Base-by-base conservation (phyloP, 2,888 invertebrate genomes). In the Brenthis hecate region DNA sequence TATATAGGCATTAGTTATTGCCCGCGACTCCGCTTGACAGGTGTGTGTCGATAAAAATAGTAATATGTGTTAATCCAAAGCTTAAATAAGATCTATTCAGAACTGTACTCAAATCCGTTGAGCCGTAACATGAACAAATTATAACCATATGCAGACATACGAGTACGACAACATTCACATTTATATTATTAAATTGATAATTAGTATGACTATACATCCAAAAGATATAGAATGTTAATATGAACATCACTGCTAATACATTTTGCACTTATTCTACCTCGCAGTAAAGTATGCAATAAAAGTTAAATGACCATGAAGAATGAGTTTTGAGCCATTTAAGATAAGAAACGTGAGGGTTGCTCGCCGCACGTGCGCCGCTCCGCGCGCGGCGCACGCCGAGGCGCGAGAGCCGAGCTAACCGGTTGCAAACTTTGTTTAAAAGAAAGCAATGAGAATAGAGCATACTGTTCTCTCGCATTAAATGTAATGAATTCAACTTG, bases 301-400 rank as follows among this genome's bases (percentile, higher is more conserved):
- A 62, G 55, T 56, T 32, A 65, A 61, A 51, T 51, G 28, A 61
- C 51, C 5, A 11, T 11, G 0, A 13, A 36, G 36, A 32, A 32
- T 50, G 28, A 61, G 36, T 51, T n/a, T 47, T 13, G 48, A 58
- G 14, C 19, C 48, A n/a, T 53, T 58, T 58, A 58, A 58, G 58
- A 48, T 58, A 58, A 58, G 58, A 58, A 36, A 58, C 58, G 58
- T 61, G 50, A 61, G 58, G 50, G 8, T 48, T 48, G 47, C 5
- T 13, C 36, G 47, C 23, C 11, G 57, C 43, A 43, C 4, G 56
- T 23, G 56, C 32, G 28, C 11, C 51, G 51, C 32, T 55, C 28
- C 6, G 51, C n/a, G 28, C 28, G 5, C 28, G 4, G 28, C 28
- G 28, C 4, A 28, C 28, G 3, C 28, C 4, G 28, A 28, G 23